Base-by-base conservation (phyloP, 2,113 vertebrate genomes). In the Petroica traversi region DNA sequence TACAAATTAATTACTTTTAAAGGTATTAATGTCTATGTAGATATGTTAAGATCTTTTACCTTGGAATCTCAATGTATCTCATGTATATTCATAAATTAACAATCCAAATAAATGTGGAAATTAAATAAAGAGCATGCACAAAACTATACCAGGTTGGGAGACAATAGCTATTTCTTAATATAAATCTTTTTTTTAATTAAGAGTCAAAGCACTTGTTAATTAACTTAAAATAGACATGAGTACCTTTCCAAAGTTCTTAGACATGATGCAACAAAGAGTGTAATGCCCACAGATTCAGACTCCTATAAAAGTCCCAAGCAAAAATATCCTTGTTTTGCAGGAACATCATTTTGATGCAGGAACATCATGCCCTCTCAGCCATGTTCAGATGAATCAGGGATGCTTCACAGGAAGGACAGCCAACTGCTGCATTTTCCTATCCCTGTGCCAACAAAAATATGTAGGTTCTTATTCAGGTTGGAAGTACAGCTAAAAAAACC, bases 181-280 rank as follows among this genome's bases (percentile, higher is more conserved):
- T 17, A 77, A 80, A 66, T 57, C 55, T 40, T 62, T 41, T 38
- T 46, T 40, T 40, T 4, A n/a, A 48, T 74, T 29, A 48, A 41
- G 29, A 48, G 4, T 6, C 4, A 55, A 51, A 77, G 23, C 5
- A 14, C 4, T 19, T n/a, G 19, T 25, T 29, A 68, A 66, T 69
- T 2, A 77, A 76, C 69, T 86, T 82, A 4, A 68, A 49, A 48
- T 28, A 6, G 2, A 26, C 4, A 5, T 79, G 13, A 51, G 2
- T 9, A 33, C 3, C 14, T 51, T 24, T 48, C 22, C 41, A 8
- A 81, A 66, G 5, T 67, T 54, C 22, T 74, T 48, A 59, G 24
- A 74, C 66, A 59, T 2, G 1, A 45, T 74, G 20, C n/a, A 28
- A 45, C 36, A 36, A 75, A 54, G 11, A 34, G 2, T 0, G 0